phyloP scores from a whole-genome alignment of 2,888 invertebrate genomes.

The Lycocerus yunnanus region DNA sequence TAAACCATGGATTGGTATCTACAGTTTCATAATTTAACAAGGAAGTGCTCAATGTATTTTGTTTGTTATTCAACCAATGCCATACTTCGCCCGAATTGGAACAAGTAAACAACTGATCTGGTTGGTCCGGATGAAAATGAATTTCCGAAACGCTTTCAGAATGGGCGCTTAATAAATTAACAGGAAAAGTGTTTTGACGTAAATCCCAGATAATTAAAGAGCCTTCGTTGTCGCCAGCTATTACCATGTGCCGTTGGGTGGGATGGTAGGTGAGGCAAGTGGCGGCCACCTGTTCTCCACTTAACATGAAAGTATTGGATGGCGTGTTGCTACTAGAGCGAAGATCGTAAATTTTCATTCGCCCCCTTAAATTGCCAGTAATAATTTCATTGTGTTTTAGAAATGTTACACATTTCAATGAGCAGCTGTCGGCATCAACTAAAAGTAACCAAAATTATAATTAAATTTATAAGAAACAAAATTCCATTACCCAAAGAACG shows the following conservation, averaged over 20 bases:
- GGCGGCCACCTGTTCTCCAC: conserved; percentile 74
- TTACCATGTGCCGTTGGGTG: conserved; percentile 80
- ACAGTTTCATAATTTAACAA: conserved; percentile 31
- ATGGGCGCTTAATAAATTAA: conserved; percentile 81
- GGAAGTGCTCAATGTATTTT: conserved; percentile 11
- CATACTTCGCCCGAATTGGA: conserved; percentile 84
- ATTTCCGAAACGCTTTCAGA: conserved; percentile 80
- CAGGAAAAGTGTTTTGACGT: conserved; percentile 80
- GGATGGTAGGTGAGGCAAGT: conserved; percentile 83
- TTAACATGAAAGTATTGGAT: conserved; percentile 72
- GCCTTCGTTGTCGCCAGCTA: conserved; percentile 88
- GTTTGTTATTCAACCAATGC: conserved; percentile 80
- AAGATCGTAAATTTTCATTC: conserved; percentile 89
- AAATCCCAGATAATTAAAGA: conserved; percentile 89
- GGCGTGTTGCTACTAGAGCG: conserved; percentile 68
- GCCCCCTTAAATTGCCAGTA: conserved; percentile 85
- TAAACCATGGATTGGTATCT: conserved; percentile 66
- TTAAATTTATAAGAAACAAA: not conserved
- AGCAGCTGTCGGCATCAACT: conserved; percentile 81
- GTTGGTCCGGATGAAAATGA: conserved; percentile 83
- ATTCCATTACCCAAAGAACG: conserved; percentile 58
- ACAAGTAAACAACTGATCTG: conserved; percentile 82
- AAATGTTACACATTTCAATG: conserved; percentile 76
- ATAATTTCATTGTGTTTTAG: conserved; percentile 75
- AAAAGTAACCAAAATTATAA: conserved; percentile 28